phyloP scores from a whole-genome alignment of 92 coral and sea anemone species.

The Zoanthus sociatus region DNA sequence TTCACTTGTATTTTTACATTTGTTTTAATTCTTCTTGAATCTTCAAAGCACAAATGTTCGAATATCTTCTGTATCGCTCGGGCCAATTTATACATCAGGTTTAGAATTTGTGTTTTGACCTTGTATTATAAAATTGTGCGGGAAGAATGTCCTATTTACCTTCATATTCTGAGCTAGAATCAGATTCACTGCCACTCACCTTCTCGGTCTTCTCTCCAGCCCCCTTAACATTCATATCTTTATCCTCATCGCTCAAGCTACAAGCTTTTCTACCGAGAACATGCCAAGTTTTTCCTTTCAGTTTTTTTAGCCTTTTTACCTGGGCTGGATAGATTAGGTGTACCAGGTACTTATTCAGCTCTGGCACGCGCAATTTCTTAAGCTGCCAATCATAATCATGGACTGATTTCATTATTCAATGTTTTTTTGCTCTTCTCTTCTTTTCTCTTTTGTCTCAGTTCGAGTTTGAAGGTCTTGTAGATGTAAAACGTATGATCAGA shows the following conservation, averaged over 20 bases:
- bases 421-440: not conserved
- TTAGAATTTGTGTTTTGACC: conserved; percentile 26
- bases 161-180: not conserved
- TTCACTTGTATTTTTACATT: too few relatives aligned
- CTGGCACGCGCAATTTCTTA: conserved; percentile 15
- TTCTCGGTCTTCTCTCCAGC: conserved; percentile 10
- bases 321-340: conserved; percentile 17
- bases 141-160: conserved; percentile 38
- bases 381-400: conserved; percentile 41
- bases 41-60: not conserved
- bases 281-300: conserved; percentile 11
- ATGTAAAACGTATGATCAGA: too few relatives aligned
- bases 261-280: conserved; percentile 46
- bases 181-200: not conserved
- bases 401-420: not conserved
- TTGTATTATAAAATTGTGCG: not conserved
- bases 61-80: not conserved
- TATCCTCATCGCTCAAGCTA: conserved; percentile 19
- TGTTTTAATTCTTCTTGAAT: too few relatives aligned
- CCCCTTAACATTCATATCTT: conserved; percentile 1
- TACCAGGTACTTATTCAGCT: conserved; percentile 25
- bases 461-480: too few relatives aligned
- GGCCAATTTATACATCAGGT: not conserved
- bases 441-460: too few relatives aligned
- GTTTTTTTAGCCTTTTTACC: conserved; percentile 28